Percentiles rank a stretch among this genome's conserved stretches.
These are phyloP conservation scores for Onychomys arenicola DNA, from an alignment of 2,797 vertebrate species.

Conservation along the genomic window DNA sequence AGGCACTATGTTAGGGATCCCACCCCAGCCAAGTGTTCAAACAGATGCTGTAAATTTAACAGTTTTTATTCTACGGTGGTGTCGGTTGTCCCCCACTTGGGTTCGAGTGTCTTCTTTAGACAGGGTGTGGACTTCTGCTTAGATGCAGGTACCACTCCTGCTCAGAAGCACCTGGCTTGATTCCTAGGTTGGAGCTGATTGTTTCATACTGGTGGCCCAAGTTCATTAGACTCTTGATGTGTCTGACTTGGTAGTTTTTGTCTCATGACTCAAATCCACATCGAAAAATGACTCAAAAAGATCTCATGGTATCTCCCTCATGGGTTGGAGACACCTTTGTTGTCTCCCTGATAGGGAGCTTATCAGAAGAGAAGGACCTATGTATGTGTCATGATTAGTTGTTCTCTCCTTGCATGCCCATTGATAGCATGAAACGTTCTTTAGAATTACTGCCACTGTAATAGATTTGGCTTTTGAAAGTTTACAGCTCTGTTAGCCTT, in stretches of 20 bases:
- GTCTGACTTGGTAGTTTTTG: constrained; percentile 39
- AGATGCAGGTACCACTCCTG: background rate
- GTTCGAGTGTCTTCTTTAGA: constrained; percentile 10
- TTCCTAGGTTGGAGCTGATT: constrained; percentile 18
- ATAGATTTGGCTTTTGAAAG: constrained; percentile 49
- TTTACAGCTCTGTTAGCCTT: constrained; percentile 59
- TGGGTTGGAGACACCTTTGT: constrained; percentile 44
- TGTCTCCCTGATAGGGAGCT: background rate
- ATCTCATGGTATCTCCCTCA: constrained; percentile 21
- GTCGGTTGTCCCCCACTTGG: background rate
- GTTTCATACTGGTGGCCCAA: background rate
- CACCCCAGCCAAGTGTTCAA: background rate
- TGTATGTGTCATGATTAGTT: background rate
- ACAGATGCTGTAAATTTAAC: constrained; percentile 33
- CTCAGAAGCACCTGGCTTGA: background rate
- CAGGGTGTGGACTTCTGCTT: background rate
- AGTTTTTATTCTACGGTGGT: constrained; percentile 4
- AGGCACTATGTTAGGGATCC: background rate
- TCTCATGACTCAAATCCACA: background rate
- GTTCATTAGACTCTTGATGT: background rate
- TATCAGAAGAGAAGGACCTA: constrained; percentile 33
- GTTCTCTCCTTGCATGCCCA: background rate
- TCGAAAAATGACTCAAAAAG: constrained; percentile 6
- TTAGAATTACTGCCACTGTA: background rate
- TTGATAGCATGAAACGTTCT: constrained; percentile 10